A percentile compares a stretch with the other conserved stretches of the same genome.
These are phyloP conservation scores for Drosophila buzzatii DNA, from an alignment of 2,888 invertebrate genomes.

Conservation along the genomic window DNA sequence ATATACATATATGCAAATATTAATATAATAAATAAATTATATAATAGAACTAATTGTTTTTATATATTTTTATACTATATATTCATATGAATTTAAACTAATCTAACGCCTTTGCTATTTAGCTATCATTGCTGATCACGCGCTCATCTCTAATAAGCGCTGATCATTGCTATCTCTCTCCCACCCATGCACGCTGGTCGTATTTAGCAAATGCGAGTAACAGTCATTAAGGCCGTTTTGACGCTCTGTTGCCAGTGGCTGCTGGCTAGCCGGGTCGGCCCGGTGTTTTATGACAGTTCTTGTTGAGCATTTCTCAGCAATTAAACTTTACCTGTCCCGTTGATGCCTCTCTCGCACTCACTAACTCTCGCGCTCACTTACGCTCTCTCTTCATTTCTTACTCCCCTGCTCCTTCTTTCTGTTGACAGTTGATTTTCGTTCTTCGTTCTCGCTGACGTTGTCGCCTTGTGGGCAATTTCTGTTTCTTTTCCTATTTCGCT, in stretches of 20 bases:
- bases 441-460: slow-evolving; percentile 57
- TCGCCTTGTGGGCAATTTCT: slow-evolving; percentile 65
- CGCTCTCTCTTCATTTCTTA: slow-evolving; percentile 3
- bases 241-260: slow-evolving; percentile 40
- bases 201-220: slow-evolving; percentile 27
- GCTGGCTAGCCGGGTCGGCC: slow-evolving; percentile 29
- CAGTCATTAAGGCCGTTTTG: slow-evolving; percentile 72
- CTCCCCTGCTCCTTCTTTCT: slow-evolving; percentile 27
- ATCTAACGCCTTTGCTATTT: background rate
- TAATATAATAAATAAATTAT: background rate
- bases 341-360: slow-evolving; percentile 5
- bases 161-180: slow-evolving; percentile 26
- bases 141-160: slow-evolving; percentile 36
- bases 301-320: slow-evolving; percentile 49
- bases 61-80: background rate
- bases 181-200: background rate
- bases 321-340: slow-evolving; percentile 58
- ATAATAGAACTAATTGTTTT: background rate
- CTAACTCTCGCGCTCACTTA: slow-evolving; percentile 6
- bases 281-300: slow-evolving; percentile 65
- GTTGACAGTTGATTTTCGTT: slow-evolving; percentile 48
- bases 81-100: background rate
- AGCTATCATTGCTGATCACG: background rate
- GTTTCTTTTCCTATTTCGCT: slow-evolving; percentile 53
- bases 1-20: too few species aligned